phyloP scores from a whole-genome alignment of 2,797 vertebrate genomes.

The Adrianichthys oophorus region DNA sequence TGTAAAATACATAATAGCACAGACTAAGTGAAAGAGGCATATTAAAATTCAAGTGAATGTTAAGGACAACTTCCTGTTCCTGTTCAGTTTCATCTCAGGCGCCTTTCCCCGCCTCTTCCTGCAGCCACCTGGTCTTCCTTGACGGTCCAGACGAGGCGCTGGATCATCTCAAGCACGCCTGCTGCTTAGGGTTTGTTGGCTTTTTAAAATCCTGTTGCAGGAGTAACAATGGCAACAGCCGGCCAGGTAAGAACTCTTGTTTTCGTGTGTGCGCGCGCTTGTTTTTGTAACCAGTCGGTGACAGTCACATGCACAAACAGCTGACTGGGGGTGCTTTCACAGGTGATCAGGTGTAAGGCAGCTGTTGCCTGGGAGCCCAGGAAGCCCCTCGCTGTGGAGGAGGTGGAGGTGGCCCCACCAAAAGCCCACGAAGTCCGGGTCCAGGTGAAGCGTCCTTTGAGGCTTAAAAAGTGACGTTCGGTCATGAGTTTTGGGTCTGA shows the following conservation, averaged over 20 bases:
- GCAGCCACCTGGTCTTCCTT: no score
- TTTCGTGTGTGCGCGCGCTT: no score
- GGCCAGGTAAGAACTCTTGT: constrained; percentile 37
- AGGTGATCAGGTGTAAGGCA: constrained; percentile 92
- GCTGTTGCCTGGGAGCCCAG: constrained; percentile 89
- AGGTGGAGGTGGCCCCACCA: constrained; percentile 90
- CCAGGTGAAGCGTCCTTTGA: constrained; percentile 77
- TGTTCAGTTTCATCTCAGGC: no score
- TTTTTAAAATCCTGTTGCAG: not conserved
- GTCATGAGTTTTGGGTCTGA: no score
- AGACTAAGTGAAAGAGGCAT: no score
- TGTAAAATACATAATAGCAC: no score
- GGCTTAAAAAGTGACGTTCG: no score
- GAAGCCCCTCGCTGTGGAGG: constrained; percentile 84
- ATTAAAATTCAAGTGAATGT: no score
- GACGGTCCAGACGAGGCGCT: no score
- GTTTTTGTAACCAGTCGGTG: no score
- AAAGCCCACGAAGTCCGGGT: constrained; percentile 90
- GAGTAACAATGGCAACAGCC: constrained; percentile 30
- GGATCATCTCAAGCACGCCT: not conserved
- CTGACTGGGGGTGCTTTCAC: not conserved
- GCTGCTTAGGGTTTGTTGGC: not conserved
- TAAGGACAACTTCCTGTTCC: no score
- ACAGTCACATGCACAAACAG: not conserved
- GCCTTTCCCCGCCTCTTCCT: no score